Conservation (phyloP, 2,113 vertebrate species). For the Cettia cetti region DNA sequence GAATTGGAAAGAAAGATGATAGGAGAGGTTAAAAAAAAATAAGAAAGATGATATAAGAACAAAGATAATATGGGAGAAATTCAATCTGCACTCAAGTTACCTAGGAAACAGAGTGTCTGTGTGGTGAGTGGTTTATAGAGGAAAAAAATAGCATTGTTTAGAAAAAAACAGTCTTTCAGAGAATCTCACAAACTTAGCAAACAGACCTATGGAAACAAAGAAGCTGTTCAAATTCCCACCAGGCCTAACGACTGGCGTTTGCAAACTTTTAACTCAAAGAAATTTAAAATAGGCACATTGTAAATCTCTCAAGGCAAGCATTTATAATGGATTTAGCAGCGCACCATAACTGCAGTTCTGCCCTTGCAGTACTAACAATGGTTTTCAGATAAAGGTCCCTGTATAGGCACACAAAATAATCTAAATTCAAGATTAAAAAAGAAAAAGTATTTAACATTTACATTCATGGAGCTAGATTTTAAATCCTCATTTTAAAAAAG, state of each 20-base stretch:
- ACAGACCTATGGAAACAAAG: constrained; percentile 1
- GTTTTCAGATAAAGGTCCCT: not conserved
- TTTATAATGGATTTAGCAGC: constrained; percentile 6
- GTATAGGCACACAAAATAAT: not conserved
- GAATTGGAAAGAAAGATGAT: not conserved
- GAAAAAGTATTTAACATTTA: not conserved
- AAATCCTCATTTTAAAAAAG: not conserved
- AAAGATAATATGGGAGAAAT: constrained; percentile 53
- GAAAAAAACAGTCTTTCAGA: constrained; percentile 32
- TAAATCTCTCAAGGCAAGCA: not conserved
- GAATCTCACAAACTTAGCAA: constrained; percentile 37
- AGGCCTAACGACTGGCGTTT: not conserved
- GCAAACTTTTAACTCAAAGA: constrained; percentile 4
- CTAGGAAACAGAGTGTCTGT: constrained; percentile 57
- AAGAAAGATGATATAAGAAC: constrained; percentile 37
- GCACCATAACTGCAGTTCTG: not conserved
- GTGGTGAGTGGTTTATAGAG: not conserved
- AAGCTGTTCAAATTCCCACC: constrained; percentile 15
- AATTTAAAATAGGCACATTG: constrained; percentile 5
- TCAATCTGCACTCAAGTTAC: constrained; percentile 54
- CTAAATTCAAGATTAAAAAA: not conserved
- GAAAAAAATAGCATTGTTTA: constrained; percentile 44
- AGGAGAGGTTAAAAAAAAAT: constrained; percentile 51
- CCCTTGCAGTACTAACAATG: not conserved
- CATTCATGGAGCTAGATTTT: not conserved